Percentiles rank a stretch among this genome's conserved stretches.
Conservation (phyloP, 2,113 vertebrate species). For the Rhynchopsitta pachyrhyncha region DNA sequence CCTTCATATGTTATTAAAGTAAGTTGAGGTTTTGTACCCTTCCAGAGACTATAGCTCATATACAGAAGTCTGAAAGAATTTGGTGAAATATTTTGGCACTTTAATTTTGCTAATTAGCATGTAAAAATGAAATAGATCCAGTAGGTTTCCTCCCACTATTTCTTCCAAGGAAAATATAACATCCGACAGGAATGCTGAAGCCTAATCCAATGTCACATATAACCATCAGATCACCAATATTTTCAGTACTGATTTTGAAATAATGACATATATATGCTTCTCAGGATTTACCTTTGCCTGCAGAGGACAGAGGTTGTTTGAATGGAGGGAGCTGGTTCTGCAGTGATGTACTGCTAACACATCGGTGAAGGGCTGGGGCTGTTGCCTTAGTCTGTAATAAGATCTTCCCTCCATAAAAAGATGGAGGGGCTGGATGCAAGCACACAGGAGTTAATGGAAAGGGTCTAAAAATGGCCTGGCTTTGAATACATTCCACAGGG, state of each 20-base stretch:
- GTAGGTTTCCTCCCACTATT: neutral
- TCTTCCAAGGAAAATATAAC: neutral
- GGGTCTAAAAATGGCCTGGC: neutral
- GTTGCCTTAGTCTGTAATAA: neutral
- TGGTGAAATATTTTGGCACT: neutral
- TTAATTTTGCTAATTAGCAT: neutral
- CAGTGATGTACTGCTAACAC: fast-evolving
- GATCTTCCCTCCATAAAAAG: neutral
- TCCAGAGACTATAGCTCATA: neutral
- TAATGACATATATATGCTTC: neutral
- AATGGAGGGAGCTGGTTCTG: neutral
- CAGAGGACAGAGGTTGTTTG: neutral
- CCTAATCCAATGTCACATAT: fast-evolving
- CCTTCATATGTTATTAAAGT: neutral
- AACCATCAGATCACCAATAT: fast-evolving
- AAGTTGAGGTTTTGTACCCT: neutral
- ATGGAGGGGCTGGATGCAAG: neutral
- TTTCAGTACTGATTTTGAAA: neutral
- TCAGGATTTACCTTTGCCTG: neutral
- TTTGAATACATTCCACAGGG: neutral
- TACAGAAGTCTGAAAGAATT: neutral
- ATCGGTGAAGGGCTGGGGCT: neutral
- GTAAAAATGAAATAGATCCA: neutral
- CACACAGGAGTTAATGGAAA: neutral
- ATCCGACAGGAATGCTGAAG: neutral